Conservation (phyloP, 1,140 invertebrate species). For the Drepana arcuata region DNA sequence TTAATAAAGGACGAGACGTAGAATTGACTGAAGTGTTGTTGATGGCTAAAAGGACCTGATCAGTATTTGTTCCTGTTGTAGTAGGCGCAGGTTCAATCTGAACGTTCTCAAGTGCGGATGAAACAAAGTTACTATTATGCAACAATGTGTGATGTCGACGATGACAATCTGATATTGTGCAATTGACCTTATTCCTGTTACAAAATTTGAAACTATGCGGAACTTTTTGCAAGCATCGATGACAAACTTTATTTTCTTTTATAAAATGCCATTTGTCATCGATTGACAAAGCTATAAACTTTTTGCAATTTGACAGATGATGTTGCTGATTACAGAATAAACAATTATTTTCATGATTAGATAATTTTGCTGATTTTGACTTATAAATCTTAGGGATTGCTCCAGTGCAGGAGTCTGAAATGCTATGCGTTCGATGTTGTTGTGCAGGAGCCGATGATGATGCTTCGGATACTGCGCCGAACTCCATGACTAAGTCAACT, state of each 20-base stretch:
- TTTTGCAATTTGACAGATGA: too few relatives aligned
- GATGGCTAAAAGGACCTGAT: not conserved
- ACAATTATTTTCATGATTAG: too few relatives aligned
- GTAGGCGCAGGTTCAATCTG: not conserved
- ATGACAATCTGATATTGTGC: not conserved
- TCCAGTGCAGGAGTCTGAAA: too few relatives aligned
- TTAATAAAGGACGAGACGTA: slow-evolving; percentile 4
- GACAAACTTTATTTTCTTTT: too few relatives aligned
- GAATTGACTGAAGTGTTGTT: not conserved
- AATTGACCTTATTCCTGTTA: slow-evolving; percentile 1
- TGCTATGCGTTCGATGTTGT: too few relatives aligned
- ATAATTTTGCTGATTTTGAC: too few relatives aligned
- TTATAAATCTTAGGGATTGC: too few relatives aligned
- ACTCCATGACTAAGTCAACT: not conserved
- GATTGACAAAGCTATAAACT: too few relatives aligned
- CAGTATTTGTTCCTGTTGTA: not conserved
- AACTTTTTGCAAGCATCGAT: not conserved
- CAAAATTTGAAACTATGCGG: slow-evolving; percentile 1
- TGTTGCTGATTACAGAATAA: too few relatives aligned
- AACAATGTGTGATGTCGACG: not conserved
- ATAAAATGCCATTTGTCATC: too few relatives aligned
- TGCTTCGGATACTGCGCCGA: not conserved
- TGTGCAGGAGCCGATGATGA: not conserved
- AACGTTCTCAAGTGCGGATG: not conserved
- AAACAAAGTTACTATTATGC: not conserved